Base-by-base conservation (phyloP, 2,888 invertebrate species). In the Epinotia nisella region DNA sequence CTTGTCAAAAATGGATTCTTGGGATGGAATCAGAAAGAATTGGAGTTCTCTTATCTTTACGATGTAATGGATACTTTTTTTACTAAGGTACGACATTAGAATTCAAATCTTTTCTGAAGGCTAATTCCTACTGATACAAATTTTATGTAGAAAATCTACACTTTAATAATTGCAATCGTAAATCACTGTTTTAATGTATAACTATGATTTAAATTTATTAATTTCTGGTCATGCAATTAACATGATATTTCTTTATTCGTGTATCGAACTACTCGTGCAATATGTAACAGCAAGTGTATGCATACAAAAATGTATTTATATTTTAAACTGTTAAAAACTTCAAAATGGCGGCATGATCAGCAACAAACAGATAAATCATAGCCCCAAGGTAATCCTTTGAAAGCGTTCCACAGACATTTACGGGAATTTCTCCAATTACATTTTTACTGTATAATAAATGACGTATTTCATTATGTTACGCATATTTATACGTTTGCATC, bases 401-500 rank as follows among this genome's bases (percentile, higher is more conserved):
- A 68, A 68, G 64, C 51, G 41, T 61, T 72, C 55, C 56, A 56
- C 62, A 15, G 68, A 59, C 68, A n/a, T 68, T 73, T 68, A 69
- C 56, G 73, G 56, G 73, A 58, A 69, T 73, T 73, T 73, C 58
- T 73, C 75, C 79, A 79, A 83, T 82, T 84, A 86, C 80, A 82
- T 85, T 87, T 68, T 89, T 87, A 89, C 82, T 80, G 79, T 77
- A 79, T 81, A 85, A 85, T 88, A 88, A 89, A 88, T 73, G 73
- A 73, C 78, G 87, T 88, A 87, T 89, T 87, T 87, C 84, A 86
- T 79, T 77, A 78, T 85, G 87, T 86, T 85, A 85, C 81, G 83
- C 82, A 87, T 90, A 91, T 91, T 90, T 90, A 89, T 88, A 85
- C 82, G 87, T 85, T 84, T 78, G 83, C 82, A 88, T 91, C 88